Base-by-base conservation (phyloP, 2,797 vertebrate species). In the Cuniculus paca region DNA sequence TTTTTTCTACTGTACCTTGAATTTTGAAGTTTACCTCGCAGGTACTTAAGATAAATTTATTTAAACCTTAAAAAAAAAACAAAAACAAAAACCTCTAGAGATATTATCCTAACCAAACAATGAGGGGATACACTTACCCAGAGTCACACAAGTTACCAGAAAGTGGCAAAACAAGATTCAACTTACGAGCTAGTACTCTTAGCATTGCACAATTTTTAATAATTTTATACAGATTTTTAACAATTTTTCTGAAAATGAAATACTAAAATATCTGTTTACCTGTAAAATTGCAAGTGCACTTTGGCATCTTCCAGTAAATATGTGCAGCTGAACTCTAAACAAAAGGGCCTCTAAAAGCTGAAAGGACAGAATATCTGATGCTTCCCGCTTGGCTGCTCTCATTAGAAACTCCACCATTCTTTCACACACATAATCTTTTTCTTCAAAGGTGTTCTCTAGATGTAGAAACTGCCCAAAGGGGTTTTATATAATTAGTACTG, bases 311-410 rank as follows among this genome's bases (percentile, higher is more conserved):
- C 99, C 99, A 0, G 99, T 99, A 97, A 99, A 99, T 65, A 99
- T 96, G 85, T 98, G 99, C 78, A 99, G 99, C 56, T 99, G 98
- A 83, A 99, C 99, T 90, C 99, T 98, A 97, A 99, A 99, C 36
- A 99, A 98, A 81, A 99, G 98, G 3, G 99, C 98, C 98, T 99
- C 99, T 97, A 99, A 98, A 91, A 99, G 98, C 94, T 99, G 99
- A 98, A 99, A 99, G 45, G 99, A 99, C 70, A 98, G 95, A 8
- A 98, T 97, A 63, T 99, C 99, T 0, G 98, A 97, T 81, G 98
- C 95, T 94, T 98, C 98, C 13, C n/a, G 98, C 10, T 95, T 97
- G 75, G 98, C 78, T 52, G 94, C 97, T 45, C 97, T 97, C 95
- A 99, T 96, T 10, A 99, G 98, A 92, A 99, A 99, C 78, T 99